phyloP scores from a whole-genome alignment of 2,113 vertebrate genomes.

The Alces alces region DNA sequence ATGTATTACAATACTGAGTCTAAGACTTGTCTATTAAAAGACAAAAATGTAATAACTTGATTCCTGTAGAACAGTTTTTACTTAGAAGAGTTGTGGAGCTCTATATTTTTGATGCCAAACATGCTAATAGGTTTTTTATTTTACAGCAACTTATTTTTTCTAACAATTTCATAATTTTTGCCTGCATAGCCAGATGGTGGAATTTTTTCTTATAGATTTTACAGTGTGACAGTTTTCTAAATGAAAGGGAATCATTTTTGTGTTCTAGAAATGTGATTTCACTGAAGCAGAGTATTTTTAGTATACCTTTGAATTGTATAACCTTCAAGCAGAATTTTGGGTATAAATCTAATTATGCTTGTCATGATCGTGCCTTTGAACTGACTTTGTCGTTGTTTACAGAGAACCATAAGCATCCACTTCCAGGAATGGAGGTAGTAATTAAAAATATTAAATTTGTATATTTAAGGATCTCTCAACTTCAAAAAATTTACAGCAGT shows the following conservation, averaged over 20 bases:
- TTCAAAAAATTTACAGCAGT: background rate
- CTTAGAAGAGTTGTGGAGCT: background rate
- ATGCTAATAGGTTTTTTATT: background rate
- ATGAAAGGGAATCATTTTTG: background rate
- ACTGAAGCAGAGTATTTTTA: constrained; percentile 41
- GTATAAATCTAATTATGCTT: constrained; percentile 23
- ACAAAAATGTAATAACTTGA: constrained; percentile 11
- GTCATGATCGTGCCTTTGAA: constrained; percentile 32
- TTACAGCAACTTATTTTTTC: constrained; percentile 32
- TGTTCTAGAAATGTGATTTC: constrained; percentile 39
- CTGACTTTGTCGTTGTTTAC: constrained; percentile 34
- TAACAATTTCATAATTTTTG: constrained; percentile 1
- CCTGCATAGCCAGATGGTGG: background rate
- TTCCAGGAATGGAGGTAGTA: constrained; percentile 20
- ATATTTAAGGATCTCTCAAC: background rate
- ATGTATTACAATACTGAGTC: background rate
- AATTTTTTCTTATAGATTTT: background rate
- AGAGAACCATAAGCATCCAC: background rate
- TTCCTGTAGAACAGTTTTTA: background rate
- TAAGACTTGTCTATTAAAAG: constrained; percentile 9
- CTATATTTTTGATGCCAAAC: background rate
- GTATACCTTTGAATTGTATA: constrained; percentile 10
- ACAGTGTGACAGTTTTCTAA: background rate
- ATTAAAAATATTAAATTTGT: constrained; percentile 29
- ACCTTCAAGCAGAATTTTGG: constrained; percentile 21